Percentiles rank a stretch among this genome's conserved stretches.
phyloP scores from a whole-genome alignment of 2,113 vertebrate species.

The Dicerorhinus sumatrensis region DNA sequence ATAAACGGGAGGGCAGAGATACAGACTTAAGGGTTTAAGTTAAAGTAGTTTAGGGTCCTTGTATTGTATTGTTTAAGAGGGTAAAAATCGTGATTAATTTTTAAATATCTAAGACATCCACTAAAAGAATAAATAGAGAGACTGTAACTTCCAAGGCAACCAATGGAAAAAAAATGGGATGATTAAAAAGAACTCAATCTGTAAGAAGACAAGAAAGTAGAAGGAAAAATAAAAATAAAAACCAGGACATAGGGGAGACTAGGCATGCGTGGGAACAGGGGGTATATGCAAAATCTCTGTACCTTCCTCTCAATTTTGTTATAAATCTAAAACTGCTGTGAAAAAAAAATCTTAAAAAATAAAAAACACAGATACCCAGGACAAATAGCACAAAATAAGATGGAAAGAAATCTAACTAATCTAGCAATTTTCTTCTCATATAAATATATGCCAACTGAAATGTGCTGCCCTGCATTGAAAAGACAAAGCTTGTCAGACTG shows the following conservation, averaged over 20 bases:
- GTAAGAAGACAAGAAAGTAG: neutral
- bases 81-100: neutral
- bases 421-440: neutral
- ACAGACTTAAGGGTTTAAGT: neutral
- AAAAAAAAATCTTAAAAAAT: neutral
- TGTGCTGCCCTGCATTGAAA: neutral
- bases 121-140: slow-evolving; percentile 18
- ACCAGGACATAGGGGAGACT: neutral
- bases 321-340: neutral
- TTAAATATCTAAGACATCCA: neutral
- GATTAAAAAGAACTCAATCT: neutral
- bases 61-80: neutral
- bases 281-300: neutral
- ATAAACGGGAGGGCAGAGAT: neutral
- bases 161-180: neutral
- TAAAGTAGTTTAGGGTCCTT: neutral
- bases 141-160: neutral
- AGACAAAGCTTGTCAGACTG: neutral
- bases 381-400: slow-evolving; percentile 4
- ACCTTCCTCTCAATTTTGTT: neutral
- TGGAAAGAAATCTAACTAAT: neutral
- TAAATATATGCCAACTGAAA: slow-evolving; percentile 7
- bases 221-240: slow-evolving; percentile 11
- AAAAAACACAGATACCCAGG: neutral
- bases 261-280: neutral